Evolutionary conservation across 2,888 invertebrate genomes (phyloP).

Genomic region (Morpho helenor): DNA sequence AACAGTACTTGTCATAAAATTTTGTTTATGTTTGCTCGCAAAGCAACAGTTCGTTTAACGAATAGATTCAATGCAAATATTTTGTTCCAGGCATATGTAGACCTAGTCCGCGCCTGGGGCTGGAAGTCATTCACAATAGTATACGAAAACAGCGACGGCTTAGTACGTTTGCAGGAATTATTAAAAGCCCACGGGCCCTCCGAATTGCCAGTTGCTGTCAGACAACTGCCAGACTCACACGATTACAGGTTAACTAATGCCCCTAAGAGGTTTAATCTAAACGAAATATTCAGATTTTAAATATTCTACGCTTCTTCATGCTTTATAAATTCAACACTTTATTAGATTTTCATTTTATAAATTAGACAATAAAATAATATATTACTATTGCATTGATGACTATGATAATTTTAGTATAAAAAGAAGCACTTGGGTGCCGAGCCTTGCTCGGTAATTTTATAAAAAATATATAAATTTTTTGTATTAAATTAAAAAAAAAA

Average conservation of each 20-base stretch:
- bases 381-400: no score
- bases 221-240: constrained; percentile 89
- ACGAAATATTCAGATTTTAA: background rate
- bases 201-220: constrained; percentile 89
- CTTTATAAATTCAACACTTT: no score
- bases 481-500: no score
- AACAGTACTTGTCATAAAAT: background rate
- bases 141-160: constrained; percentile 96
- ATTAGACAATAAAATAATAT: no score
- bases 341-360: no score
- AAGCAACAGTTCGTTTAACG: constrained; percentile 1
- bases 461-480: no score
- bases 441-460: no score
- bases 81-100: constrained; percentile 88
- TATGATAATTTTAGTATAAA: no score
- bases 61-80: constrained; percentile 8
- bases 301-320: no score
- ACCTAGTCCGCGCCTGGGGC: constrained; percentile 92
- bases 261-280: constrained; percentile 18
- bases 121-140: constrained; percentile 98
- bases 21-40: background rate
- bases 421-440: no score
- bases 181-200: constrained; percentile 93
- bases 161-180: constrained; percentile 91
- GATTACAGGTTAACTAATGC: constrained; percentile 85